Conservation (phyloP, 2,113 vertebrate species). For the Salvelinus namaycush region DNA sequence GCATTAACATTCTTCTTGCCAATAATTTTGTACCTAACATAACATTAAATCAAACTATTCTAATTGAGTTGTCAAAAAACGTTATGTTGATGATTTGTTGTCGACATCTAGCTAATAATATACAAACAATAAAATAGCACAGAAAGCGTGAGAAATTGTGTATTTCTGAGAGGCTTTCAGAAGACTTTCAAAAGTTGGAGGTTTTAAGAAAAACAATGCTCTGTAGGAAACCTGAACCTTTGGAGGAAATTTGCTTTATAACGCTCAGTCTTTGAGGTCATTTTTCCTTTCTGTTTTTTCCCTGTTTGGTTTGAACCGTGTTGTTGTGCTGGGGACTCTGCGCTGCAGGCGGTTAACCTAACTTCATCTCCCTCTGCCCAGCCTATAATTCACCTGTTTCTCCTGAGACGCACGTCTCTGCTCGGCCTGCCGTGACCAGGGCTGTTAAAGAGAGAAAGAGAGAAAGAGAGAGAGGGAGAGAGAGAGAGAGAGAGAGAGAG, state of each 20-base stretch:
- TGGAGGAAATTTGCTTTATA: conserved; percentile 50
- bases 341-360: conserved; percentile 44
- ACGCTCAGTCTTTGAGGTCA: conserved; percentile 31
- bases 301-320: conserved; percentile 16
- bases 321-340: conserved; percentile 27
- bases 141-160: no score
- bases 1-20: no score
- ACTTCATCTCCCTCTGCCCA: conserved; percentile 35
- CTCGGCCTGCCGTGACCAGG: conserved; percentile 26
- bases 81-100: no score
- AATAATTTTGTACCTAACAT: no score
- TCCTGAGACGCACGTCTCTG: conserved; percentile 30
- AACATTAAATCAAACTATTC: no score
- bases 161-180: no score
- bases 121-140: no score
- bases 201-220: no score
- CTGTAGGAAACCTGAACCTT: conserved; percentile 1
- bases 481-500: neutral
- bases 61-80: no score
- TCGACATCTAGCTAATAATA: no score
- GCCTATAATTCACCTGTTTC: conserved; percentile 52
- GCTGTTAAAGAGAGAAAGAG: neutral
- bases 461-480: neutral
- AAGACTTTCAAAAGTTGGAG: no score
- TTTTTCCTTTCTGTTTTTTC: conserved; percentile 18